Conservation (phyloP, 2,113 vertebrate genomes). For the Lepisosteus osseus region DNA sequence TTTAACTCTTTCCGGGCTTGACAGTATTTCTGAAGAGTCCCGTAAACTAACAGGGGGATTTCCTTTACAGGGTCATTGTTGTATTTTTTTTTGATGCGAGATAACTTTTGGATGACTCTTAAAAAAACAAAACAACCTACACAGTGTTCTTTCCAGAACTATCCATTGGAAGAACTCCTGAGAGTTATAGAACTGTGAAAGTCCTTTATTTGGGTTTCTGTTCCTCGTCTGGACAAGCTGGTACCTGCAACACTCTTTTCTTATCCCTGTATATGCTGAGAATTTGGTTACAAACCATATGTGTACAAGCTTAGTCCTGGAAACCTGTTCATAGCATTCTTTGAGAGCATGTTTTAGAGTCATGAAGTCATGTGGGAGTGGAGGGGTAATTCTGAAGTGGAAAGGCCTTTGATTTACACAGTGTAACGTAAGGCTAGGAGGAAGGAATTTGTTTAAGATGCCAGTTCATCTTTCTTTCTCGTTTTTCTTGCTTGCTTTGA, state of each 20-base stretch:
- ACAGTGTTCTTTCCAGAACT: slow-evolving; percentile 22
- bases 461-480: too few species aligned
- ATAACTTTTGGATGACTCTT: slow-evolving; percentile 38
- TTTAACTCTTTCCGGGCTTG: too few species aligned
- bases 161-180: background rate
- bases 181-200: slow-evolving; percentile 13
- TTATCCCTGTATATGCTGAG: slow-evolving; percentile 34
- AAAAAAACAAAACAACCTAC: slow-evolving; percentile 13
- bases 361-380: too few species aligned
- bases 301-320: background rate
- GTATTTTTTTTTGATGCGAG: slow-evolving; percentile 36
- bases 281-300: slow-evolving; percentile 40
- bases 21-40: too few species aligned
- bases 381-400: too few species aligned
- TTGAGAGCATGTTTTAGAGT: too few species aligned
- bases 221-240: slow-evolving; percentile 39
- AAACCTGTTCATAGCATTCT: too few species aligned
- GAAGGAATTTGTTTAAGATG: too few species aligned
- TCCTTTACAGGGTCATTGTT: background rate
- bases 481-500: too few species aligned
- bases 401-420: too few species aligned
- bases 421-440: too few species aligned
- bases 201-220: slow-evolving; percentile 18
- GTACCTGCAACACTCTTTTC: background rate
- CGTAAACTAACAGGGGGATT: background rate